phyloP scores from a whole-genome alignment of 2,797 vertebrate genomes.

The Enteromius trimaculatus region DNA sequence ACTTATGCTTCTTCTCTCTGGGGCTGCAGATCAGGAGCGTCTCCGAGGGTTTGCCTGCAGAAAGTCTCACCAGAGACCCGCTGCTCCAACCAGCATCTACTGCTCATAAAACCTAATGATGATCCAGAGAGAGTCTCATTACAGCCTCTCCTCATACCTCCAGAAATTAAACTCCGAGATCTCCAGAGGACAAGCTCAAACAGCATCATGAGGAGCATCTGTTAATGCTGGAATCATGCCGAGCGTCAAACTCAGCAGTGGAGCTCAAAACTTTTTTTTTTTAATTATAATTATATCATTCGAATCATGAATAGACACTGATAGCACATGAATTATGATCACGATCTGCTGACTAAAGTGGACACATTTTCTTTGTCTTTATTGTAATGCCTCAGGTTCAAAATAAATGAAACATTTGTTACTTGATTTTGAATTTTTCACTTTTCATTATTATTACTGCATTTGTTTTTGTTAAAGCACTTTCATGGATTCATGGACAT shows the following conservation, averaged over 20 bases:
- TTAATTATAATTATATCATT: not conserved
- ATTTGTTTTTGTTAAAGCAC: not conserved
- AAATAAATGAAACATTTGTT: not conserved
- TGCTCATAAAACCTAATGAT: conserved; percentile 75
- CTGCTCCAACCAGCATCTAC: conserved; percentile 37
- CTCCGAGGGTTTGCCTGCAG: conserved; percentile 56
- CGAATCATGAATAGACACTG: not conserved
- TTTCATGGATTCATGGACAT: not conserved
- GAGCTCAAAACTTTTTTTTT: conserved; percentile 11
- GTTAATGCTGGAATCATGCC: conserved; percentile 52
- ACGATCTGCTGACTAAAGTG: not conserved
- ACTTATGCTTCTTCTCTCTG: conserved; percentile 76
- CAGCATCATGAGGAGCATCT: conserved; percentile 64
- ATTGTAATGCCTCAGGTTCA: not conserved
- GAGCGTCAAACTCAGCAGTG: not conserved
- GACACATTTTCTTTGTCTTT: not conserved
- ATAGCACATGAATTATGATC: not conserved
- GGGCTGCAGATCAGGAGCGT: conserved; percentile 59
- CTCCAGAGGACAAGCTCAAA: conserved; percentile 73
- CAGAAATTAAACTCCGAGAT: conserved; percentile 74
- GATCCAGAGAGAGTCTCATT: conserved; percentile 80
- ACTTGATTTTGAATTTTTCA: not conserved
- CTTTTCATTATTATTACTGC: not conserved
- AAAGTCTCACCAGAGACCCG: conserved; percentile 52
- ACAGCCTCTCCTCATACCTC: conserved; percentile 64